Evolutionary conservation across 1,140 invertebrate species (phyloP), one percentile per base, ranked within the genome.

Genomic region (Calosoma granatense): DNA sequence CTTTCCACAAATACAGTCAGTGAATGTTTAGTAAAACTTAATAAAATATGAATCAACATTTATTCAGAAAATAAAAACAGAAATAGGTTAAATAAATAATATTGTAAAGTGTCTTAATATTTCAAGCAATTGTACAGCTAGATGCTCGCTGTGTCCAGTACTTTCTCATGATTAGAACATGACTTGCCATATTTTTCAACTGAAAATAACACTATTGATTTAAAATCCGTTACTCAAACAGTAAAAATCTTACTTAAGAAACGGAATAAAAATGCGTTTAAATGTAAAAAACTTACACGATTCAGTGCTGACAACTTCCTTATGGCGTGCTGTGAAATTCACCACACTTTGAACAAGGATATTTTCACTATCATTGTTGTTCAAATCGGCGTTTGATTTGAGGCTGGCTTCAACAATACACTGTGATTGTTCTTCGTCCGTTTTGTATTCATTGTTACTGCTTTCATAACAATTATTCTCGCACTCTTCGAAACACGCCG

Each of bases 331-430:
- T n/a, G 26, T 9, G 6, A 36, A 47, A 47, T 47, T 47, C 15
- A 47, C 15, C 41, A 47, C 41, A 47, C 6, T 11, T 17, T 9
- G 17, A 12, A 17, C 17, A 17, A 17, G 15, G 41, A 47, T 47
- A 47, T 6, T 47, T 47, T 6, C 41, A 3, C 17, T 47, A 4
- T 47, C 17, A 47, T 47, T 47, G 41, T 47, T 47, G 41, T 47
- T 47, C 15, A 47, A 47, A 47, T 47, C 41, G 41, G 6, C 41
- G 41, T 47, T 47, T 47, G 41, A 47, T 47, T 30, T 30, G 26
- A 30, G 14, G 26, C 14, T 30, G 4, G 26, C 26, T 14, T 4
- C 41, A 47, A 47, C 41, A 47, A 47, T 47, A 17, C 6, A 9
- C 6, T 9, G 9, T 12, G 41, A 47, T 47, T 47, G 41, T 47